phyloP scores from a whole-genome alignment of 2,113 vertebrate genomes.

The Silurus glanis region DNA sequence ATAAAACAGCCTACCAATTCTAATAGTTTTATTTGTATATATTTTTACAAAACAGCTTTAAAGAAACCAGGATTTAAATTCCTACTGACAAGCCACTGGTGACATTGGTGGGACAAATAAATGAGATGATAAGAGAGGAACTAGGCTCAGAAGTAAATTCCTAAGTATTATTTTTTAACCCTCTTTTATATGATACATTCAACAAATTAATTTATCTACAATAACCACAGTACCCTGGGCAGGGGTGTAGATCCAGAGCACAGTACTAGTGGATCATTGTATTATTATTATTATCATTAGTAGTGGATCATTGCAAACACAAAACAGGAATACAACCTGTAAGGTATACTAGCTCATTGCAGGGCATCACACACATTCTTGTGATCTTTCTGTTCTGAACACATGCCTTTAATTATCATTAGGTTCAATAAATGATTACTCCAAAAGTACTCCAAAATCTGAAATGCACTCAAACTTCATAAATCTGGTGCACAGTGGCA shows the following conservation, averaged over 20 bases:
- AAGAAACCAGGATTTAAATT: neutral
- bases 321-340: neutral
- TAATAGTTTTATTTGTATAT: neutral
- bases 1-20: neutral
- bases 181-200: neutral
- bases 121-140: neutral
- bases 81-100: neutral
- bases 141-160: neutral
- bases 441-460: neutral
- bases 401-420: neutral
- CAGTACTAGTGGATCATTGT: neutral
- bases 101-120: neutral
- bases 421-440: neutral
- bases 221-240: neutral
- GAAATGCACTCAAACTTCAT: conserved; percentile 2
- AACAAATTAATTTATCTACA: neutral
- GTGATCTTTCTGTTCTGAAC: neutral
- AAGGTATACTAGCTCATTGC: neutral
- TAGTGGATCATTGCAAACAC: neutral
- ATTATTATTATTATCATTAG: no score
- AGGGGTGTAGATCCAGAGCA: neutral
- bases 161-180: neutral
- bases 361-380: neutral
- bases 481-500: neutral
- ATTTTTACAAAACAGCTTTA: neutral